These are phyloP conservation scores for Drosophila bocki DNA, from an alignment of 1,140 invertebrate species.

Conservation along the genomic window DNA sequence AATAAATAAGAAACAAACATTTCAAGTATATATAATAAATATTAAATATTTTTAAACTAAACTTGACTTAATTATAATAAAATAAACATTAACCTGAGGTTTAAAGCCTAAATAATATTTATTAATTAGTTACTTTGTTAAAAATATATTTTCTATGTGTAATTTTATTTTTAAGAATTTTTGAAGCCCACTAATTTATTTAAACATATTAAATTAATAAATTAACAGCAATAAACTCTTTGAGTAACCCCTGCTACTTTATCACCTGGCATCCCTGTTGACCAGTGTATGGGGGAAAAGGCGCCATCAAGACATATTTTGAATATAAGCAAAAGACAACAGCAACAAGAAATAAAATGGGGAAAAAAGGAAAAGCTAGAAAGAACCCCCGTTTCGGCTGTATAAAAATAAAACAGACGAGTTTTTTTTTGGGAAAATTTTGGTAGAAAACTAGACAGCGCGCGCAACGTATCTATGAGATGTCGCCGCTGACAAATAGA, in stretches of 20 bases:
- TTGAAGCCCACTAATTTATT: no score
- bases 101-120: background rate
- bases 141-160: background rate
- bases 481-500: slow-evolving; percentile 72
- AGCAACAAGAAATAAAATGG: background rate
- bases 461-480: slow-evolving; percentile 28
- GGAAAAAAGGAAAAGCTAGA: background rate
- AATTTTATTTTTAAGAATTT: background rate
- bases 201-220: background rate
- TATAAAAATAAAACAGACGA: slow-evolving; percentile 76
- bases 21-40: background rate
- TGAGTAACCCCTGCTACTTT: background rate
- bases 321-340: background rate
- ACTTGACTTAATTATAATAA: background rate
- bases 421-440: slow-evolving; percentile 36
- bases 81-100: background rate
- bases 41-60: background rate
- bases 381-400: slow-evolving; percentile 61
- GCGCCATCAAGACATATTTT: slow-evolving; percentile 21
- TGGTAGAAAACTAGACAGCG: slow-evolving; percentile 19
- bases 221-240: background rate
- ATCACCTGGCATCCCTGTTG: slow-evolving; percentile 7
- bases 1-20: no score
- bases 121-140: background rate
- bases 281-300: slow-evolving; percentile 22